Evolutionary conservation across 2,797 vertebrate genomes (phyloP), one percentile per base, ranked within the genome.

Genomic region (Calcarius lapponicus): DNA sequence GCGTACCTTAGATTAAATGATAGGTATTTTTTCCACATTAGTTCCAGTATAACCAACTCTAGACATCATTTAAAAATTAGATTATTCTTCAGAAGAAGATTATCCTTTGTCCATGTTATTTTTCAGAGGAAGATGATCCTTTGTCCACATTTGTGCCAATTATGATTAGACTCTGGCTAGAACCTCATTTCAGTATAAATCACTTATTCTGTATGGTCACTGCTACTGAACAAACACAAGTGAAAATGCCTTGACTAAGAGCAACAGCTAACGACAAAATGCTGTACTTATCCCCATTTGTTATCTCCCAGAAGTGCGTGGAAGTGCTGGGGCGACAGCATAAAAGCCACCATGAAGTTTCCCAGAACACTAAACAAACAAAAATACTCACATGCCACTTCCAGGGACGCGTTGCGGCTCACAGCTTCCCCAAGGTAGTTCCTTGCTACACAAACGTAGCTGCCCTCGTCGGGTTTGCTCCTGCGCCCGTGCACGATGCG

Each of bases 381-480:
- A 36, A 21, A 16, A 42, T 92, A 99, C 99, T 99, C 97, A 99
- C 99, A 98, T 98, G 99, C 99, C 96, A 99, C 99, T 98, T 99
- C 99, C 97, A 99, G 97, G 25, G 99, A 99, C 3, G 99, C 99
- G 2, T 99, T 99, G 71, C 99, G 99, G 97, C 99, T 99, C 97
- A 99, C 98, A 28, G 99, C 99, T 96, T 99, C 99, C 21, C 99
- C 99, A 53, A 99, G 98, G 96, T 99, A 99, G 98, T 99, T 99
- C 96, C 99, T 98, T 22, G 99, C 99, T 66, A 99, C 99, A 5
- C 99, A 99, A 22, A 99, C 98, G 7, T 99, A 99, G 94, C 98
- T 99, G 42, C 99, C 99, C 96, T 99, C 99, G 19, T 99, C 99
- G 0, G 99, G 99, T 94, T 99, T 99, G 97, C 99, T 99, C 93